Percentiles rank a stretch among this genome's conserved stretches.
Evolutionary conservation across 2,797 vertebrate genomes (phyloP).

Genomic region (Ctenosaura bakeri): DNA sequence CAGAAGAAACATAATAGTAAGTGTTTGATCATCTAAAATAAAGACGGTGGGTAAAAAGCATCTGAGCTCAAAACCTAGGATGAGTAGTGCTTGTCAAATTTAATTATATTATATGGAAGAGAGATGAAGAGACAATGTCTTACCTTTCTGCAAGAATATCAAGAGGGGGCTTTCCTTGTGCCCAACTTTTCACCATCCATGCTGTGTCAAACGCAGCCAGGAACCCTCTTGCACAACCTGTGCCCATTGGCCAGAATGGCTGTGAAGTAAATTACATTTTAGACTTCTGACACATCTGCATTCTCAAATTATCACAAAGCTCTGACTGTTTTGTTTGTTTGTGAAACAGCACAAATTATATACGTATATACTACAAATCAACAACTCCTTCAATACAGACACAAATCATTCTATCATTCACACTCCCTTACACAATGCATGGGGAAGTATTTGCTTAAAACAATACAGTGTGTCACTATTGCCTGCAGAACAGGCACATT

Average conservation of each 20-base stretch:
- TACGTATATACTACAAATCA: not conserved
- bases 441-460: not conserved
- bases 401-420: not conserved
- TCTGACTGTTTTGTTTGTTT: not conserved
- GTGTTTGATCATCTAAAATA: not conserved
- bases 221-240: constrained; percentile 96
- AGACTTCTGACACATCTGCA: constrained; percentile 5
- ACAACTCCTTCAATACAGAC: not conserved
- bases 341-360: not conserved
- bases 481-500: not conserved
- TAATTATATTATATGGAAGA: not conserved
- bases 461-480: not conserved
- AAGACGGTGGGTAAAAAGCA: not conserved
- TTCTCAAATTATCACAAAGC: constrained; percentile 1
- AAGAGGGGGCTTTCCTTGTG: constrained; percentile 86
- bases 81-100: not conserved
- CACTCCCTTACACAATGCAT: not conserved
- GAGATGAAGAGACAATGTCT: constrained; percentile 27
- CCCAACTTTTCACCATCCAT: constrained; percentile 98
- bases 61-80: not conserved
- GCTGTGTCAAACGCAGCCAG: constrained; percentile 95
- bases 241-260: constrained; percentile 99
- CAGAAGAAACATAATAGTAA: not conserved
- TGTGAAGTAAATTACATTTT: constrained; percentile 70
- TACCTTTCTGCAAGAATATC: constrained; percentile 96